Base-by-base conservation (phyloP, 2,113 vertebrate genomes). In the Entelurus aequoreus region DNA sequence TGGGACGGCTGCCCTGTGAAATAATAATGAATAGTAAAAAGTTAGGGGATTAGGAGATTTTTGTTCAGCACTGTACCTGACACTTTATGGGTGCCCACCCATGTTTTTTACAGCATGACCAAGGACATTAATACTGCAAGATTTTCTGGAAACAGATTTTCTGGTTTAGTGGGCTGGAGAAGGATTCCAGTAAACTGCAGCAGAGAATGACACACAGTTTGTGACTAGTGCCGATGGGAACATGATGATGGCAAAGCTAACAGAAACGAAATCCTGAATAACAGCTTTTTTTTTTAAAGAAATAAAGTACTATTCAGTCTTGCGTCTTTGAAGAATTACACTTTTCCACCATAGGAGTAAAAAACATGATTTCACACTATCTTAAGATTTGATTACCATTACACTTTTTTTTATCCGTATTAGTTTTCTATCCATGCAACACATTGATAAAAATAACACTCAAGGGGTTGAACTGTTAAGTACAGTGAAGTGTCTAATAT, bases 11-110 rank as follows among this genome's bases (percentile, higher is more conserved):
- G 80, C 68, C 78, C 74, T 74, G 74, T 79, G 50, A 84, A 85
- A 81, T 78, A 78, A 84, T 83, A 73, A 83, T 79, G 78, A 82
- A 76, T 71, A 65, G 77, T 65, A 83, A 74, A 77, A 75, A 81
- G 71, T 81, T 63, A 21, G 57, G 54, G 78, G 81, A 80, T 85
- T 79, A 77, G 66, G 67, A 79, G 68, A 74, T 78, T 86, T 86
- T 81, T 79, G 80, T 78, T 79, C 79, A 63, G 67, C 68, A 59
- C 68, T 74, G 73, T 79, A 83, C 81, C 78, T 85, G 82, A 83
- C 81, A 81, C 78, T 76, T 63, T 69, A 54, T 72, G 38, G 46
- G 21, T 74, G 74, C 69, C 78, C 69, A 76, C 79, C 74, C 62
- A 52, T 63, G 60, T 60, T 58, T 77, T 68, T 63, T 55, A 62